These are phyloP conservation scores for Gymnodraco acuticeps DNA, from an alignment of 2,797 vertebrate species.

Conservation along the genomic window DNA sequence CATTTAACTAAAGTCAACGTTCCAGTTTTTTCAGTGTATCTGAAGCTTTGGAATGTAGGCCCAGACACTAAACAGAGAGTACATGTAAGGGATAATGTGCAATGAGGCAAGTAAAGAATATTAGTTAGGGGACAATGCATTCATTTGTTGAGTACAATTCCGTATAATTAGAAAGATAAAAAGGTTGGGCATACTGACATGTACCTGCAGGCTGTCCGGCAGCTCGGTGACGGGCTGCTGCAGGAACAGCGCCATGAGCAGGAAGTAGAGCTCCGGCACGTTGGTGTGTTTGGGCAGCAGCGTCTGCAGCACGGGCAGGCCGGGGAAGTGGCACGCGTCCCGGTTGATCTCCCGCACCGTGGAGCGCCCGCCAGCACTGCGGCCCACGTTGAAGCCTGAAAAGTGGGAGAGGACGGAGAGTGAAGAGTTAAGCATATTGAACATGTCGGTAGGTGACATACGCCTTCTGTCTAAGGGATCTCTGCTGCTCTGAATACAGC, in stretches of 20 bases:
- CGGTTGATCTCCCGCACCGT: slow-evolving; percentile 96
- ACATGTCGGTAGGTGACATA: neutral
- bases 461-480: slow-evolving; percentile 2
- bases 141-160: neutral
- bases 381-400: slow-evolving; percentile 96
- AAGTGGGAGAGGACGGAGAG: neutral
- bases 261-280: slow-evolving; percentile 97
- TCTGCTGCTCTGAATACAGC: slow-evolving; percentile 15
- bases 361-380: slow-evolving; percentile 93
- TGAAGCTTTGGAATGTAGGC: too few relatives aligned
- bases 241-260: slow-evolving; percentile 98
- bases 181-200: slow-evolving; percentile 85
- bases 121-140: neutral
- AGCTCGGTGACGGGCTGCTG: slow-evolving; percentile 97
- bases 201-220: slow-evolving; percentile 99
- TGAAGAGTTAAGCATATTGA: neutral
- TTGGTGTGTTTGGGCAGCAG: slow-evolving; percentile 98
- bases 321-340: slow-evolving; percentile 97
- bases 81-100: too few relatives aligned
- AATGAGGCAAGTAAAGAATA: too few relatives aligned
- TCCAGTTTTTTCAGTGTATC: too few relatives aligned
- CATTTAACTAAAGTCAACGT: too few relatives aligned
- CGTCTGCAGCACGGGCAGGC: slow-evolving; percentile 94
- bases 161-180: slow-evolving; percentile 20
- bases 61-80: too few relatives aligned